Conservation (phyloP, 1,140 invertebrate species). For the Caenorhabditis brenneri region DNA sequence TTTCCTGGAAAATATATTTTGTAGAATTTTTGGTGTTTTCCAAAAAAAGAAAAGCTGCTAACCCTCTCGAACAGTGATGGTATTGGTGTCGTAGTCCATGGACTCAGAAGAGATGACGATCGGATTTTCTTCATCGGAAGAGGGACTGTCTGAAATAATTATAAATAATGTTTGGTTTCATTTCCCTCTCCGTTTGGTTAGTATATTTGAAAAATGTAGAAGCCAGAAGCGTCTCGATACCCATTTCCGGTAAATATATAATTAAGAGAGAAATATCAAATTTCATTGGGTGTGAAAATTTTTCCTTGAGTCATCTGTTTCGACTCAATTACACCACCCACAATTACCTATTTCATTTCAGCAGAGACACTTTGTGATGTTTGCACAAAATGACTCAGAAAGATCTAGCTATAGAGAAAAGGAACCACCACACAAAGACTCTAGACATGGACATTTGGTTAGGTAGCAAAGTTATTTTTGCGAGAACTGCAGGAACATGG, state of each 20-base stretch:
- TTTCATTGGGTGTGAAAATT: conserved; percentile 9
- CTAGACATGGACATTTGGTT: not conserved
- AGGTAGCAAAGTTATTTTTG: not conserved
- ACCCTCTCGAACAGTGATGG: conserved; percentile 44
- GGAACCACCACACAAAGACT: not conserved
- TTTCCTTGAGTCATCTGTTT: conserved; percentile 24
- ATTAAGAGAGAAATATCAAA: conserved; percentile 9
- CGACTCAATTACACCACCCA: not conserved
- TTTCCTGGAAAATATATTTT: conserved; percentile 27
- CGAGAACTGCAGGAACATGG: not conserved
- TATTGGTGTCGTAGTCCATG: conserved; percentile 47
- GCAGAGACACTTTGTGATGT: not conserved
- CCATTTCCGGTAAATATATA: conserved; percentile 33
- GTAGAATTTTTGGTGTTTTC: not conserved
- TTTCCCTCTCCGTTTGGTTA: not conserved
- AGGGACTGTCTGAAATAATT: not conserved
- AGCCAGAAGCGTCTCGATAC: conserved; percentile 2
- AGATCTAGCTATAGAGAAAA: not conserved
- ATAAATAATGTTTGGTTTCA: not conserved
- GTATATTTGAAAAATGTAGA: not conserved
- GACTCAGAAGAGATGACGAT: conserved; percentile 3
- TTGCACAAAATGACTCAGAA: conserved; percentile 32
- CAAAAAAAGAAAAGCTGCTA: not conserved
- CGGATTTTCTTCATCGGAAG: conserved; percentile 21
- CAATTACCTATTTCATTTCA: conserved; percentile 1